Conservation (phyloP, 2,888 invertebrate genomes). For the Parelbella ahira region DNA sequence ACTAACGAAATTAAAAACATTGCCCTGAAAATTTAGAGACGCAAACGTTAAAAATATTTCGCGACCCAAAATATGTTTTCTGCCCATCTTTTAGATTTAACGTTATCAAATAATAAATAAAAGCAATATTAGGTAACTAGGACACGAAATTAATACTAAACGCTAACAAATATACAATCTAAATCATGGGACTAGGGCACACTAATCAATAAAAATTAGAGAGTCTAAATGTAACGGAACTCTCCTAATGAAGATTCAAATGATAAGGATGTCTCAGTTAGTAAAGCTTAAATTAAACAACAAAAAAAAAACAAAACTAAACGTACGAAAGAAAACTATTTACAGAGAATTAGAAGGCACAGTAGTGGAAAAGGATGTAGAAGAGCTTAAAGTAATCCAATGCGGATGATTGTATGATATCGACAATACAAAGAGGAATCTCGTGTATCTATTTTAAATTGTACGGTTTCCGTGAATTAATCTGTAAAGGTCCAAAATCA, state of each 20-base stretch:
- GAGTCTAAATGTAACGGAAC: constrained; percentile 7
- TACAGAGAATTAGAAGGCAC: constrained; percentile 76
- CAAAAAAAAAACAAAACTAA: constrained; percentile 14
- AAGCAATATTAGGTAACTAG: constrained; percentile 17
- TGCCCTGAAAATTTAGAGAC: constrained; percentile 41
- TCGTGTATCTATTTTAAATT: constrained; percentile 15
- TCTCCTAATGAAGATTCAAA: constrained; percentile 13
- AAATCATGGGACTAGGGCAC: constrained; percentile 48
- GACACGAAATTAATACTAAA: constrained; percentile 33
- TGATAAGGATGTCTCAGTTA: constrained; percentile 4
- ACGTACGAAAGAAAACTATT: constrained; percentile 58
- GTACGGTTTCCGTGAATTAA: no score
- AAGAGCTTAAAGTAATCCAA: constrained; percentile 15
- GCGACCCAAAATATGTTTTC: constrained; percentile 18
- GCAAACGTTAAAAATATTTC: constrained; percentile 21
- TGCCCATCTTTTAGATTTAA: constrained; percentile 20
- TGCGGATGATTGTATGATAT: constrained; percentile 15
- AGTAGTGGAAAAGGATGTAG: constrained; percentile 48
- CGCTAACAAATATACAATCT: constrained; percentile 42
- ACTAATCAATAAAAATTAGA: no score
- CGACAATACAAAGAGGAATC: constrained; percentile 9
- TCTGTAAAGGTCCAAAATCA: constrained; percentile 19
- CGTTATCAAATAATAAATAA: constrained; percentile 13
- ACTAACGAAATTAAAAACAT: no score
- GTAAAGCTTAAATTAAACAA: constrained; percentile 23